Evolutionary conservation across 2,888 invertebrate genomes (phyloP).

Genomic region (Lypha dubia): DNA sequence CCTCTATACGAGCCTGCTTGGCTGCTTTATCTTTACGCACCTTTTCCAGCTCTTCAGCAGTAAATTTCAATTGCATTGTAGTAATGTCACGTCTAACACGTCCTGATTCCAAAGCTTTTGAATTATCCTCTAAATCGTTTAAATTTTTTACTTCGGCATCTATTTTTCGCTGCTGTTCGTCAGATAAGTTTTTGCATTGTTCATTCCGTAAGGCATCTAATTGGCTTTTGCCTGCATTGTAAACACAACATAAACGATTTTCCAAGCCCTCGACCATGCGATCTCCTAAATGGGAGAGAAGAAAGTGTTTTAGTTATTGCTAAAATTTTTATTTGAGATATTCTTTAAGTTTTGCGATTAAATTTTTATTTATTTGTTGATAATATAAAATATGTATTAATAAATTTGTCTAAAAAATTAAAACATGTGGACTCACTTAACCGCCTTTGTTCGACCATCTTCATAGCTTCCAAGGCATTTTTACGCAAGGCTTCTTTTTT

Average conservation of each 20-base stretch:
- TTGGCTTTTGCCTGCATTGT: conserved; percentile 83
- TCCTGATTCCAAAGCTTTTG: conserved; percentile 84
- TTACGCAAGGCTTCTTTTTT: conserved; percentile 76
- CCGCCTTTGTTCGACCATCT: conserved; percentile 78
- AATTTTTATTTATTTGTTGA: too few species aligned
- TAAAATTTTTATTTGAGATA: not conserved
- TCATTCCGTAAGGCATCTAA: conserved; percentile 81
- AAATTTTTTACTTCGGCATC: conserved; percentile 84
- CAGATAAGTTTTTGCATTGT: conserved; percentile 81
- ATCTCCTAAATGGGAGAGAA: conserved; percentile 73
- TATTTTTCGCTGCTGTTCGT: conserved; percentile 83
- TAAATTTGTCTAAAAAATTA: not conserved
- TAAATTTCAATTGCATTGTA: conserved; percentile 83
- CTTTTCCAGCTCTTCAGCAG: conserved; percentile 79
- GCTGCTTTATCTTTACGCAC: conserved; percentile 76
- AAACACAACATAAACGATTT: conserved; percentile 83
- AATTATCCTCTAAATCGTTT: conserved; percentile 83
- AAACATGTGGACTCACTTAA: conserved; percentile 74
- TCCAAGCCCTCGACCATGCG: conserved; percentile 82
- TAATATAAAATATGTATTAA: too few species aligned
- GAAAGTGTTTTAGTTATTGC: not conserved
- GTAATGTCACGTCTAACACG: conserved; percentile 84
- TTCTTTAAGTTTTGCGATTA: too few species aligned
- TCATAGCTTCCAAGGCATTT: conserved; percentile 80
- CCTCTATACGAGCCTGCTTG: conserved; percentile 78